phyloP scores from a whole-genome alignment of 2,113 vertebrate genomes.

The Chionodraco myersi region DNA sequence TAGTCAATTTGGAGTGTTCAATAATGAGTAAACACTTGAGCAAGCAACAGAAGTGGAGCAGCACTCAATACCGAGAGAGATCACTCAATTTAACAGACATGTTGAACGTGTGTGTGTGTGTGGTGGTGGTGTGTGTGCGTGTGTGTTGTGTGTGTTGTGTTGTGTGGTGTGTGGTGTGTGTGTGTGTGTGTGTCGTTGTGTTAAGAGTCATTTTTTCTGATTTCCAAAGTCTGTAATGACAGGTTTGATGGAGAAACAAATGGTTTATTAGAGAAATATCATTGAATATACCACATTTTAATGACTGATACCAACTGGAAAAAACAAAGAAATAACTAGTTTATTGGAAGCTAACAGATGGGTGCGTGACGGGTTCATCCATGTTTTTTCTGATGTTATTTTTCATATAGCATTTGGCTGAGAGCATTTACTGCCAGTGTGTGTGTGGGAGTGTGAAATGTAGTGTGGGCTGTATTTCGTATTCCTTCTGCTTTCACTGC shows the following conservation, averaged over 20 bases:
- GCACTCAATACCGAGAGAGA: constrained; percentile 23
- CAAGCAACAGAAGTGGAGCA: constrained; percentile 22
- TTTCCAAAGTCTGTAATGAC: not conserved
- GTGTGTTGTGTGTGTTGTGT: not conserved
- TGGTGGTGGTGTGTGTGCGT: too few relatives aligned
- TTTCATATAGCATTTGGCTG: not conserved
- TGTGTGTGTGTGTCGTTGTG: constrained; percentile 1
- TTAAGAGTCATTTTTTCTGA: not conserved
- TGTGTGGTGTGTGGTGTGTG: not conserved
- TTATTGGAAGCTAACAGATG: constrained; percentile 1
- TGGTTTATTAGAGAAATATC: constrained; percentile 6
- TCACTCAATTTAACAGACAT: not conserved
- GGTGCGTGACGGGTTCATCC: not conserved
- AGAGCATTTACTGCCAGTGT: constrained; percentile 11
- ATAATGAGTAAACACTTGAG: constrained; percentile 45
- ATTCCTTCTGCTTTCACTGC: constrained; percentile 24
- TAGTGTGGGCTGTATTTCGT: constrained; percentile 18
- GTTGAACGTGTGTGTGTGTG: not conserved
- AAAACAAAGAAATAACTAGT: not conserved
- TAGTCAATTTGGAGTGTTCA: constrained; percentile 23
- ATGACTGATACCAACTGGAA: not conserved
- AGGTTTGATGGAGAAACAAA: not conserved
- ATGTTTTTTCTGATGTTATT: constrained; percentile 5
- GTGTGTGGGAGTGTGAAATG: constrained; percentile 44
- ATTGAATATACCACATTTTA: not conserved